Percentiles rank a stretch among this genome's conserved stretches.
These are phyloP conservation scores for Mesaphorura yosii DNA, from an alignment of 1,140 invertebrate species.

Conservation along the genomic window DNA sequence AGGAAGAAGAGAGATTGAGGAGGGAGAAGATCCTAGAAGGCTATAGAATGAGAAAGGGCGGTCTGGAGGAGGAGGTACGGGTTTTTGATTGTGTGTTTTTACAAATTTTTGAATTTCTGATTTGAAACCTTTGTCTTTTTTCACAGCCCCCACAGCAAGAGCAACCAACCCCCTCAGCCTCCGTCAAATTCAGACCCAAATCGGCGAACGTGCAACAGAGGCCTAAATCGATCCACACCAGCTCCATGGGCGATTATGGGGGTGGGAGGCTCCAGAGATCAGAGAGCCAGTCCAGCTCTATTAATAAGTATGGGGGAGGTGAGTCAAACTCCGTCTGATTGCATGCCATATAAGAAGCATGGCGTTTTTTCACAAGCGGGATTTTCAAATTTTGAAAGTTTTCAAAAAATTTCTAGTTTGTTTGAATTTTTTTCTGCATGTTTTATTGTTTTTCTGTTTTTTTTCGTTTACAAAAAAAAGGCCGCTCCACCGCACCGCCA, in stretches of 20 bases:
- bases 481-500: too few relatives aligned
- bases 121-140: background rate
- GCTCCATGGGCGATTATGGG: conserved; percentile 48
- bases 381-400: too few relatives aligned
- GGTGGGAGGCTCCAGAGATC: conserved; percentile 32
- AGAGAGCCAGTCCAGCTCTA: conserved; percentile 31
- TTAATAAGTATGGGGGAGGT: too few relatives aligned
- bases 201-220: conserved; percentile 47
- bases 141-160: too few relatives aligned
- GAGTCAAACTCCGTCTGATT: too few relatives aligned
- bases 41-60: conserved; percentile 90
- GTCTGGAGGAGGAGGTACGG: conserved; percentile 72
- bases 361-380: too few relatives aligned
- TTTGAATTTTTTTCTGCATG: too few relatives aligned
- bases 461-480: too few relatives aligned
- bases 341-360: too few relatives aligned
- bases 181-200: conserved; percentile 24
- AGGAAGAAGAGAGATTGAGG: conserved; percentile 77
- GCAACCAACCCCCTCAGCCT: conserved; percentile 28
- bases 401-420: too few relatives aligned
- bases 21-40: conserved; percentile 81
- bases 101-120: conserved; percentile 4
- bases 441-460: too few relatives aligned
- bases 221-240: conserved; percentile 67
- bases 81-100: background rate